Conservation (phyloP, 2,888 invertebrate species). For the Allacma fusca region DNA sequence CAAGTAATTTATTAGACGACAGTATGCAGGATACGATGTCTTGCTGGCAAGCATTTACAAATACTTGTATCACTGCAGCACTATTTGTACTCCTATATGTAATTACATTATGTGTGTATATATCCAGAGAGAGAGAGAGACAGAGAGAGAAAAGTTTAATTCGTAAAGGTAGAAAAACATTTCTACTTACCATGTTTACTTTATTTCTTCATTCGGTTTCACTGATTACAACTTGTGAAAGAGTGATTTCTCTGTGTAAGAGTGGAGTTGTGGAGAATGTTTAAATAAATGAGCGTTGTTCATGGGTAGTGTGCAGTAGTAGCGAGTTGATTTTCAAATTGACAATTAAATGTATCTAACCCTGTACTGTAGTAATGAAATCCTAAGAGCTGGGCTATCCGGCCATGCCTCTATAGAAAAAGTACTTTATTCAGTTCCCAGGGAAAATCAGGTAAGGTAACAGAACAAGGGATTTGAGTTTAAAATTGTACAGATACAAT, state of each 20-base stretch:
- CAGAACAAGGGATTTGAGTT: not conserved
- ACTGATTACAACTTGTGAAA: no score
- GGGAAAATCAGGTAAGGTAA: not conserved
- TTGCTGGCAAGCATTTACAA: no score
- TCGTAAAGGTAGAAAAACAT: constrained; percentile 7
- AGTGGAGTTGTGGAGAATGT: not conserved
- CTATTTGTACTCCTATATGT: no score
- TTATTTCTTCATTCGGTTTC: no score
- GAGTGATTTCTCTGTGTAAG: no score
- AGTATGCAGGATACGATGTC: not conserved
- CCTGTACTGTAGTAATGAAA: not conserved
- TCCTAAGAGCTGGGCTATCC: not conserved
- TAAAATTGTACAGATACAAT: no score
- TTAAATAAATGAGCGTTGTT: not conserved
- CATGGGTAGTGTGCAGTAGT: not conserved
- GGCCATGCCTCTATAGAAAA: not conserved
- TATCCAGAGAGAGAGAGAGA: constrained; percentile 2
- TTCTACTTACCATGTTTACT: no score
- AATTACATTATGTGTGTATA: no score
- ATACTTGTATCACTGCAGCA: no score
- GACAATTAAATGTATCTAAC: constrained; percentile 22
- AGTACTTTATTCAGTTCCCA: no score
- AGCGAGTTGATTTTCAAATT: constrained; percentile 21
- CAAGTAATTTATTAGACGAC: constrained; percentile 4
- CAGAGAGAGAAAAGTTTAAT: not conserved